A percentile compares a stretch with the other conserved stretches of the same genome.
phyloP scores from a whole-genome alignment of 2,888 invertebrate genomes.

The Pimpla rufipes region DNA sequence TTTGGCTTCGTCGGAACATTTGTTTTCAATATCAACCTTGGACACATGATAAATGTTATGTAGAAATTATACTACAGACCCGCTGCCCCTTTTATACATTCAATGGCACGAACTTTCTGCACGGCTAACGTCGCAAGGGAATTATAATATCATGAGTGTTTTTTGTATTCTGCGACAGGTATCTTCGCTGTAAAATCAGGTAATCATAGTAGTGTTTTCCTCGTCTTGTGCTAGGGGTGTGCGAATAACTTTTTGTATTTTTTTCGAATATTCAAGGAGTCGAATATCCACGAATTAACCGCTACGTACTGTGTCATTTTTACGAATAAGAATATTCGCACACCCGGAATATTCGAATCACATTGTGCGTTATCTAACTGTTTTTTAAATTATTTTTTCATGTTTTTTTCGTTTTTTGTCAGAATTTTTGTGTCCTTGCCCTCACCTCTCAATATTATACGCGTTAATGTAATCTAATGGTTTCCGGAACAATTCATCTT shows the following conservation, averaged over 20 bases:
- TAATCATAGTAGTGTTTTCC: constrained; percentile 46
- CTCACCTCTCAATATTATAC: constrained; percentile 3
- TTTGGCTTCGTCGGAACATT: neutral
- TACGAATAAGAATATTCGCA: neutral
- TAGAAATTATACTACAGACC: neutral
- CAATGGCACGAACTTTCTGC: constrained; percentile 22
- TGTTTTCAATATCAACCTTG: neutral
- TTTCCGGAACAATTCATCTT: neutral
- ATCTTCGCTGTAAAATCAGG: constrained; percentile 28
- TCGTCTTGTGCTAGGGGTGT: neutral
- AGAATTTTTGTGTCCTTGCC: constrained; percentile 10
- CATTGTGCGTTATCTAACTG: constrained; percentile 45
- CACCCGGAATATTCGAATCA: neutral
- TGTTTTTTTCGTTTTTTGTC: constrained; percentile 8
- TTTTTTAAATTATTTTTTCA: no score
- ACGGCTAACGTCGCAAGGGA: neutral
- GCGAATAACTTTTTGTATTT: neutral
- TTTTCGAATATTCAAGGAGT: neutral
- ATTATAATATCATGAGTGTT: constrained; percentile 10
- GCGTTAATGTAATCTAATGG: constrained; percentile 17
- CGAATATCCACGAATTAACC: neutral
- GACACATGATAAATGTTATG: neutral
- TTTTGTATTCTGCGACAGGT: neutral
- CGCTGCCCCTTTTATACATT: neutral
- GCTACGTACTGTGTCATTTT: neutral